Evolutionary conservation across 2,113 vertebrate species (phyloP), one percentile per base, ranked within the genome.

Genomic region (Oncorhynchus mykiss): DNA sequence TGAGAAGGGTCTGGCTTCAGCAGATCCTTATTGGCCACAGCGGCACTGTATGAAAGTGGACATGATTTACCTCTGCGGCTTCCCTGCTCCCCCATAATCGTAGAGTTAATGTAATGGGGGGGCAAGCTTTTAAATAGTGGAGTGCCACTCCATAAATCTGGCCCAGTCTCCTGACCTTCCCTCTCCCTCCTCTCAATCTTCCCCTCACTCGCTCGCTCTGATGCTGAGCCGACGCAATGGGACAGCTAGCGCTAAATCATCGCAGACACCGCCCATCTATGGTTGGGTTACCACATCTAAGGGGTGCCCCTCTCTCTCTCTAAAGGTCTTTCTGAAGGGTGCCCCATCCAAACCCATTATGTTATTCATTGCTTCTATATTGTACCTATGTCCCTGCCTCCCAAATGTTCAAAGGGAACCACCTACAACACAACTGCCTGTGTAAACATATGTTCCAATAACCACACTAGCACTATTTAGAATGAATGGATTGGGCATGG

Each of bases 61-160:
- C 78, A 84, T 91, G 87, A 92, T 92, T 92, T 91, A 93, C 73
- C 48, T 70, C 79, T 79, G 84, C 68, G 75, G 84, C 86, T 80
- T 78, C 76, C 69, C 73, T 66, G 87, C 85, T 4, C 75, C 75
- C 78, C 82, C 73, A 76, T 92, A 90, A 90, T 92, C 82, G 88
- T 77, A 60, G 60, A 87, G 88, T 85, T 92, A 90, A 92, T 91
- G 89, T 80, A 88, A 91, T 88, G 84, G 67, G 70, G 70, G 49
- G 86, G 80, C 84, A 76, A 67, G 84, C 90, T 91, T 92, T 93
- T 90, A 91, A 92, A 93, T 91, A 85, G 83, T 83, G 75, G 84
- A 89, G 85, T 79, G 76, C 76, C 76, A 79, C 88, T 91, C 82
- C 48, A 89, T 91, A 89, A 92, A 91, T 92, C 84, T 82, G 80